Conservation (phyloP, 2,113 vertebrate genomes). For the Sander lucioperca region DNA sequence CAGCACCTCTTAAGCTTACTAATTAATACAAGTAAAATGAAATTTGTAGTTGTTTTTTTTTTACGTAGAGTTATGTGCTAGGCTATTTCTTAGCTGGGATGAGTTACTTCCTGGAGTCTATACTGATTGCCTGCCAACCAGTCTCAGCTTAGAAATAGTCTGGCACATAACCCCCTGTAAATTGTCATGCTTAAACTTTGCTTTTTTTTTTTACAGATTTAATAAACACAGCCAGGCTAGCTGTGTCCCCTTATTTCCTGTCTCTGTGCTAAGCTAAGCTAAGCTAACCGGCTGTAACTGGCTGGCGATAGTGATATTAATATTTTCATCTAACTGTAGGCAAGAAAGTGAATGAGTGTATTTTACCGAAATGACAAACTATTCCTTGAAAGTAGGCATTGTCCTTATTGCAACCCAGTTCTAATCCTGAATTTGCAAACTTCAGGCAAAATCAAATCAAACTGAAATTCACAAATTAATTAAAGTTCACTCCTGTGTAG, state of each 20-base stretch:
- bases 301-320: background rate
- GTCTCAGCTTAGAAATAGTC: too few species aligned
- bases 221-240: background rate
- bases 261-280: background rate
- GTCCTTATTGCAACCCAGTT: background rate
- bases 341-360: background rate
- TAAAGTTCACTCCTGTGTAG: background rate
- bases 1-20: too few species aligned
- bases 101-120: background rate
- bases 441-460: slow-evolving; percentile 6
- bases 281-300: background rate
- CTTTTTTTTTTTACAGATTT: too few species aligned
- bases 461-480: slow-evolving; percentile 5
- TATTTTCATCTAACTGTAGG: background rate
- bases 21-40: too few species aligned
- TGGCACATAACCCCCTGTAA: background rate
- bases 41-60: too few species aligned
- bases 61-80: background rate
- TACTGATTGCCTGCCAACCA: background rate
- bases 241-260: background rate
- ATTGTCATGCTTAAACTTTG: background rate
- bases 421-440: background rate
- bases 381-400: background rate
- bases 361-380: background rate
- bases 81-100: background rate